Base-by-base conservation (phyloP, 2,113 vertebrate species). In the Cyphomyrus discorhynchus region DNA sequence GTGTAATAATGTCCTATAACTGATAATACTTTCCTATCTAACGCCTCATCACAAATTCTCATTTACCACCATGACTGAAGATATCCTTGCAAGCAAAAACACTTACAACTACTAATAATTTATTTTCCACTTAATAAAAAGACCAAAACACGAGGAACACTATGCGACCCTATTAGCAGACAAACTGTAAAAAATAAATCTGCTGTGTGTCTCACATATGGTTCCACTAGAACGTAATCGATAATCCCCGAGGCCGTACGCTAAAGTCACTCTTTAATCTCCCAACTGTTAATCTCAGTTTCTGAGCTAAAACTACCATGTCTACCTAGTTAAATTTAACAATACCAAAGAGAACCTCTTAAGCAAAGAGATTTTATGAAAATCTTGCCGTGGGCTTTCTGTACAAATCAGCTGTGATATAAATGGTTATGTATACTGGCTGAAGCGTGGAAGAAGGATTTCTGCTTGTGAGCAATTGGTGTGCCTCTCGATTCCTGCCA, bases 281-380 rank as follows among this genome's bases (percentile, higher is more conserved):
- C 74, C 5, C 74, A 42, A 42, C 74, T 80, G 74, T 80, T 80
- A 80, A 39, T 80, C 74, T 80, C 31, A 80, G 74, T 80, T 42
- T 39, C 27, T 5, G 35, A 80, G 74, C 74, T 70, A 80, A 80
- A 80, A 80, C 35, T 35, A 80, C 74, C 35, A 42, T 19, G 35
- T 42, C 74, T 80, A 80, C 35, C 74, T 42, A 21, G 74, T 80
- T 80, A 80, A 80, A 80, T 80, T 80, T 80, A 80, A 80, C 74
- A 39, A 24, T 86, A 50, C 45, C 82, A 84, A 47, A 11, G 82
- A 84, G 82, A 84, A 45, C 24, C 24, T 11, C 47, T 86, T 86
- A 49, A 50, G 10, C 2, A 27, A 15, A 47, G 83, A 85, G 82
- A 49, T 27, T 49, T 27, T n/a, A 50, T 27, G 47, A 50, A 86